Evolutionary conservation across 2,113 vertebrate genomes (phyloP).

Genomic region (Plestiodon gilberti): DNA sequence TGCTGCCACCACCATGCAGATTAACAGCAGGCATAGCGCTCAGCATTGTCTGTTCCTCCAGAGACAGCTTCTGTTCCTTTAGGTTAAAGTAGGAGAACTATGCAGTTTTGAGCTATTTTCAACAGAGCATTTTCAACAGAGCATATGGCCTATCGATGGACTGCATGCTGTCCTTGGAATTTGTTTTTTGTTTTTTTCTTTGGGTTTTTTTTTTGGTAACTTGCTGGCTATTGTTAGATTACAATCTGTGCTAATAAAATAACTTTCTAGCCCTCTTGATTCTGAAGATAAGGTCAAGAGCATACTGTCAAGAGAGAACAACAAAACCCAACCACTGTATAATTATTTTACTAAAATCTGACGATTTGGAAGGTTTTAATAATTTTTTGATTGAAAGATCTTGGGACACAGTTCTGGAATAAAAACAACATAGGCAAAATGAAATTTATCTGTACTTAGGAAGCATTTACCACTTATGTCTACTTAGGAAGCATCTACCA

Average conservation of each 20-base stretch:
- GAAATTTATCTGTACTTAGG: neutral
- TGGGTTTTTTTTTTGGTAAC: neutral
- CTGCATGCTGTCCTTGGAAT: neutral
- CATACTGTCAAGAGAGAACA: neutral
- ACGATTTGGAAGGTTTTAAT: neutral
- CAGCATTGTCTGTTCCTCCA: conserved; percentile 13
- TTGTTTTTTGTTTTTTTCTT: neutral
- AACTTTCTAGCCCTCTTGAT: neutral
- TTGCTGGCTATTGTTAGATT: conserved; percentile 2
- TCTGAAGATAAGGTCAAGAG: neutral
- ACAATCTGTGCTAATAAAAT: conserved; percentile 11
- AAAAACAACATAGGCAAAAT: neutral
- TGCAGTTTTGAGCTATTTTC: neutral
- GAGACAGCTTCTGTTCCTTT: conserved; percentile 9
- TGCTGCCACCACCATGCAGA: neutral
- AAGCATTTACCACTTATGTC: neutral
- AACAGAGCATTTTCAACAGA: conserved; percentile 16
- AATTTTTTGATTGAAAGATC: neutral
- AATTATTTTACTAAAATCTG: neutral
- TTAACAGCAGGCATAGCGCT: neutral
- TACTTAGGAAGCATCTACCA: neutral
- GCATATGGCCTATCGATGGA: conserved; percentile 1
- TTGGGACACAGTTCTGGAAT: neutral
- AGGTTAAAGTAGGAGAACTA: conserved; percentile 6
- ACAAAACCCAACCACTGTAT: neutral